Evolutionary conservation across 2,113 vertebrate genomes (phyloP).

Genomic region (Thunnus thynnus): DNA sequence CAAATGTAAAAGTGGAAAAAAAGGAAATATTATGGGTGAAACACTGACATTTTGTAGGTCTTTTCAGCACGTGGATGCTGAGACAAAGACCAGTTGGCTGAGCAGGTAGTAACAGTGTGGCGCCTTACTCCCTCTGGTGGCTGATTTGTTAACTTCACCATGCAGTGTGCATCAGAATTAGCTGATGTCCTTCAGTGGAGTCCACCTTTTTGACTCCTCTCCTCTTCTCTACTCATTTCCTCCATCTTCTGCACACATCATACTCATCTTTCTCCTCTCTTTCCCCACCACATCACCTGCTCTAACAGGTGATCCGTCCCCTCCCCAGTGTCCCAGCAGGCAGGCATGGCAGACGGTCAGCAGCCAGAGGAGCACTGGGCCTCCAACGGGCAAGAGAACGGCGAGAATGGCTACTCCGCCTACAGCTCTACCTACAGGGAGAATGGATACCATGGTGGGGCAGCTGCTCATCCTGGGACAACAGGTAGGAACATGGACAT

Average conservation of each 20-base stretch:
- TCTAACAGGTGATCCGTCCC: slow-evolving; percentile 55
- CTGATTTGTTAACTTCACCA: background rate
- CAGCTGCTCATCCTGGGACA: slow-evolving; percentile 57
- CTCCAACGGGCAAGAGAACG: slow-evolving; percentile 77
- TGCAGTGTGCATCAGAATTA: background rate
- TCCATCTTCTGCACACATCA: background rate
- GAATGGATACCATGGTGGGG: slow-evolving; percentile 77
- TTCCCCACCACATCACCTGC: background rate
- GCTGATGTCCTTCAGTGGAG: background rate
- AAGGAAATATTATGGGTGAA: background rate
- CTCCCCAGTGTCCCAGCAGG: slow-evolving; percentile 62
- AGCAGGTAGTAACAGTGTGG: background rate
- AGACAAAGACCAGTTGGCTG: slow-evolving; percentile 64
- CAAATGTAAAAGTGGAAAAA: background rate
- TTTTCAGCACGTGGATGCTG: slow-evolving; percentile 43
- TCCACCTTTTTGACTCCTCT: background rate
- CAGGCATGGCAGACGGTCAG: slow-evolving; percentile 81
- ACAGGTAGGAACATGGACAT: slow-evolving; percentile 58
- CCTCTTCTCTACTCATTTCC: background rate
- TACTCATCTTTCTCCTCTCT: background rate
- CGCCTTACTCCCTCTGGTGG: slow-evolving; percentile 63
- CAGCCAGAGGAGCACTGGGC: slow-evolving; percentile 79
- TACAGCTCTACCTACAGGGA: slow-evolving; percentile 73
- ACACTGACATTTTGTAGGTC: background rate
- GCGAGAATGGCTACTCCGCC: slow-evolving; percentile 79